These are phyloP conservation scores for Rhingia rostrata DNA, from an alignment of 2,888 invertebrate species.

Conservation along the genomic window DNA sequence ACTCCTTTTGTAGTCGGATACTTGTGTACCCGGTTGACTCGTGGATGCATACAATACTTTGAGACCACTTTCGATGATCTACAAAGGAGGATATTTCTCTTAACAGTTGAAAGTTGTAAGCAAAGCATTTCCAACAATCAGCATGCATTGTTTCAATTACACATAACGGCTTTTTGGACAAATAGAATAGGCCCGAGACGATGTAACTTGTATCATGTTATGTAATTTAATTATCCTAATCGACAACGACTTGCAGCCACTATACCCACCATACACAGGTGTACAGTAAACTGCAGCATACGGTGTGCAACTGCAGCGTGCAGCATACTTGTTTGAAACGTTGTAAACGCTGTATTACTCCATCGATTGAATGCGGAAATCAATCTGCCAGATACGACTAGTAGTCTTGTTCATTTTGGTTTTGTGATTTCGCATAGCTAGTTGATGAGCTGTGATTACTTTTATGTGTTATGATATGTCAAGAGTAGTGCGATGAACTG, in stretches of 20 bases:
- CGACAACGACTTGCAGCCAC: slow-evolving; percentile 40
- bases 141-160: slow-evolving; percentile 23
- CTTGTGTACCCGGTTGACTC: slow-evolving; percentile 20
- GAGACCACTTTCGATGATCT: slow-evolving; percentile 30
- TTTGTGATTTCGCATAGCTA: slow-evolving; percentile 22
- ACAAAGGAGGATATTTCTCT: neutral
- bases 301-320: neutral
- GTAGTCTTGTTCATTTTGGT: slow-evolving; percentile 45
- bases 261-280: slow-evolving; percentile 42
- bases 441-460: slow-evolving; percentile 41
- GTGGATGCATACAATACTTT: slow-evolving; percentile 7
- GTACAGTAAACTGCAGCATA: slow-evolving; percentile 14
- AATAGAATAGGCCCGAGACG: slow-evolving; percentile 50
- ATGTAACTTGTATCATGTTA: slow-evolving; percentile 55
- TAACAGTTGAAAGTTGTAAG: neutral
- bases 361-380: slow-evolving; percentile 72
- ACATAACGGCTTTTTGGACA: slow-evolving; percentile 32
- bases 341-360: slow-evolving; percentile 39
- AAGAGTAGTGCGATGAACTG: slow-evolving; percentile 40
- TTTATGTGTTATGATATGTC: slow-evolving; percentile 18
- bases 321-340: slow-evolving; percentile 44
- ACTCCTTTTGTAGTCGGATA: slow-evolving; percentile 15
- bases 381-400: slow-evolving; percentile 55
- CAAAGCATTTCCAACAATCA: slow-evolving; percentile 31
- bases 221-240: slow-evolving; percentile 71